Percentiles rank a stretch among this genome's conserved stretches.
phyloP scores from a whole-genome alignment of 1,140 invertebrate species.

The Drosophila rufa region DNA sequence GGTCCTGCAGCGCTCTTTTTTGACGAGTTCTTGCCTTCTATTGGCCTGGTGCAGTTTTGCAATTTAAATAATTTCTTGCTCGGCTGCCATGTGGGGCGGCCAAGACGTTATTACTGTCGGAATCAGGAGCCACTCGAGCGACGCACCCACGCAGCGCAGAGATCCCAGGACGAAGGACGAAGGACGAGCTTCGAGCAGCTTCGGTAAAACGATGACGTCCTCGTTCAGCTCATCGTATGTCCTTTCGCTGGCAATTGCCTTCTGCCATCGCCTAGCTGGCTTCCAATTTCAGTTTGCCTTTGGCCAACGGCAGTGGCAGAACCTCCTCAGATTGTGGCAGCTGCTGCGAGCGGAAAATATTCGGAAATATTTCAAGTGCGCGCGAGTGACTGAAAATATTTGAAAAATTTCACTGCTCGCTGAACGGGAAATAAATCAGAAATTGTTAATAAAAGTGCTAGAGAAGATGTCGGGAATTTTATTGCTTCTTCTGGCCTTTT shows the following conservation, averaged over 20 bases:
- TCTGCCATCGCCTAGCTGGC: constrained; percentile 30
- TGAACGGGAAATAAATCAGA: constrained; percentile 15
- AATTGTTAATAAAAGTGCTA: constrained; percentile 16
- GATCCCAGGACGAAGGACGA: constrained; percentile 18
- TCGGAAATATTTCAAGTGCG: constrained; percentile 1
- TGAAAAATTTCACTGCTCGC: constrained; percentile 22
- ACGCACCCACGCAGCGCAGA: constrained; percentile 58
- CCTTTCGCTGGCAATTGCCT: constrained; percentile 42
- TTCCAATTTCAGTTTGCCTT: constrained; percentile 66
- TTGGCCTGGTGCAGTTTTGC: constrained; percentile 49
- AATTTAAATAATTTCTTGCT: constrained; percentile 70
- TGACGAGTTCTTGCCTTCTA: constrained; percentile 34
- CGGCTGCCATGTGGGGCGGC: constrained; percentile 60
- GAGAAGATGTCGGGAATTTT: constrained; percentile 27
- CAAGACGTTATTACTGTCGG: constrained; percentile 79
- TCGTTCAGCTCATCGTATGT: constrained; percentile 30
- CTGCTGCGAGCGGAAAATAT: constrained; percentile 9
- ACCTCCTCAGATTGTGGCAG: not conserved
- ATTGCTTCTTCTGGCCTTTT: constrained; percentile 39
- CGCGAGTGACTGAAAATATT: constrained; percentile 26
- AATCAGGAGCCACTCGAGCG: constrained; percentile 70
- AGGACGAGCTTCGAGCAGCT: constrained; percentile 12
- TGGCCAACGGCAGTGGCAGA: constrained; percentile 59
- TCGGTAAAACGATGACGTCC: constrained; percentile 54
- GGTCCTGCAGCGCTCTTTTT: constrained; percentile 19